These are phyloP conservation scores for Pocota personata DNA, from an alignment of 2,888 invertebrate genomes.

Conservation along the genomic window DNA sequence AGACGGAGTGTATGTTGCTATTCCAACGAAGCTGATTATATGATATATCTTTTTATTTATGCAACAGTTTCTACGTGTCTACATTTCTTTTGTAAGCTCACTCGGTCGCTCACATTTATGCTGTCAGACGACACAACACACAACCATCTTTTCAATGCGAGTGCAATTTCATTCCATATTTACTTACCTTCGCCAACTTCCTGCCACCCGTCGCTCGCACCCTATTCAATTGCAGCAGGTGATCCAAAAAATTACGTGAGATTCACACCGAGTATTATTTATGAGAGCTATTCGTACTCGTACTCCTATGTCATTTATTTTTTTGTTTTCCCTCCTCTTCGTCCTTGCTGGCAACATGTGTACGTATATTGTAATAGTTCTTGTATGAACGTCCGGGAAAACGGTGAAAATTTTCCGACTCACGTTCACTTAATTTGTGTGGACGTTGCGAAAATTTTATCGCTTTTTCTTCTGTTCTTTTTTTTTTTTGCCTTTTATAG, in stretches of 20 bases:
- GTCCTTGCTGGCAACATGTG: constrained; percentile 17
- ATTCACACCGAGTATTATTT: constrained; percentile 65
- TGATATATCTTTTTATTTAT: constrained; percentile 58
- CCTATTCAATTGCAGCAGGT: constrained; percentile 68
- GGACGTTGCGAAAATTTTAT: constrained; percentile 61
- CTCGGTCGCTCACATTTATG: constrained; percentile 9
- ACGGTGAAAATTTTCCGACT: constrained; percentile 48
- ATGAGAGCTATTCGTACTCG: constrained; percentile 47
- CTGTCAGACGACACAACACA: constrained; percentile 20
- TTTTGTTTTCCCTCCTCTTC: background rate
- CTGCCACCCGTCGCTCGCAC: background rate
- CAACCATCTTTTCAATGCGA: constrained; percentile 30
- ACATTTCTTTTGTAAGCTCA: constrained; percentile 23
- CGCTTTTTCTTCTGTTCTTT: constrained; percentile 9
- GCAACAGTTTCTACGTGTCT: constrained; percentile 41
- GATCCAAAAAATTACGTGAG: constrained; percentile 72
- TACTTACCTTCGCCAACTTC: constrained; percentile 37
- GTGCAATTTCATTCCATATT: constrained; percentile 41
- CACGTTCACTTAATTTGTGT: constrained; percentile 70
- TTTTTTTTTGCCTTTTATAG: background rate
- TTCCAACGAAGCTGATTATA: constrained; percentile 22
- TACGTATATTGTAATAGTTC: background rate
- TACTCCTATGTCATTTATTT: constrained; percentile 61
- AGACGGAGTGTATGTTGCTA: too few relatives aligned
- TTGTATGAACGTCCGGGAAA: constrained; percentile 3